These are phyloP conservation scores for Eupeodes latifasciatus DNA, from an alignment of 2,888 invertebrate species.

Conservation along the genomic window DNA sequence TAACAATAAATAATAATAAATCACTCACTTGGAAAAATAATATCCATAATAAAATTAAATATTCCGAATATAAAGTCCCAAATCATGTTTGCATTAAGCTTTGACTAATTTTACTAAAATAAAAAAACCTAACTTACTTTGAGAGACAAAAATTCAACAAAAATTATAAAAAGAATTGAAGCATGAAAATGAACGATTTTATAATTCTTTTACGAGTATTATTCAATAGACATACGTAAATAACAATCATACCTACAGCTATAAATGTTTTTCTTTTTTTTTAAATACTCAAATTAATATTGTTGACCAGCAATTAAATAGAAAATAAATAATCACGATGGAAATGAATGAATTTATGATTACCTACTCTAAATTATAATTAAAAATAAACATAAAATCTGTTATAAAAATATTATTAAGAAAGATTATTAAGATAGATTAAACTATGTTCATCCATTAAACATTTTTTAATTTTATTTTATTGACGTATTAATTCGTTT, in stretches of 20 bases:
- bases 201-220: background rate
- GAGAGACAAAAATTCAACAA: background rate
- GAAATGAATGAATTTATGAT: no score
- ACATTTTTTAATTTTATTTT: no score
- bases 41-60: slow-evolving; percentile 58
- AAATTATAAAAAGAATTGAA: background rate
- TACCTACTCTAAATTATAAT: no score
- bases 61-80: slow-evolving; percentile 57
- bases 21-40: slow-evolving; percentile 63
- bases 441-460: no score
- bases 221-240: background rate
- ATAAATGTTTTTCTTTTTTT: background rate
- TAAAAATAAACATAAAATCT: no score
- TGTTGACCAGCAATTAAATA: no score
- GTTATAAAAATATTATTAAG: no score
- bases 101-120: slow-evolving; percentile 8
- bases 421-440: no score
- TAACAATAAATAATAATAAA: background rate
- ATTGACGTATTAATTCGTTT: no score
- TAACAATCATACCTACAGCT: no score
- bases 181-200: slow-evolving; percentile 19
- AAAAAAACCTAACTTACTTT: slow-evolving; percentile 15
- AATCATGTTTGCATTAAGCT: slow-evolving; percentile 39
- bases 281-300: background rate
- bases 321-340: no score